Evolutionary conservation across 2,797 vertebrate genomes (phyloP).

Genomic region (Melanotaenia pygmaea): DNA sequence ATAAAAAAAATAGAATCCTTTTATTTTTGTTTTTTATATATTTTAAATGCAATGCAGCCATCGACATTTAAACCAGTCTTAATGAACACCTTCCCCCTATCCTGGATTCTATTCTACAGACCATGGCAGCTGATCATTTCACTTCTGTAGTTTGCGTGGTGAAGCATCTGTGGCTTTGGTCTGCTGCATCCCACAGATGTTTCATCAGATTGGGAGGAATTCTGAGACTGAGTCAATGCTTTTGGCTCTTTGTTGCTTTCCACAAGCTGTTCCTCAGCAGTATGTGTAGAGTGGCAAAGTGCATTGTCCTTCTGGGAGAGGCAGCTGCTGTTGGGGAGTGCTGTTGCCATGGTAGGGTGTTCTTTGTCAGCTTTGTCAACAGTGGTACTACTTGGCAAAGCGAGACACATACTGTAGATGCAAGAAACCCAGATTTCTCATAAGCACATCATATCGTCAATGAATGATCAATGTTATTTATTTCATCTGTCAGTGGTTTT

Average conservation of each 20-base stretch:
- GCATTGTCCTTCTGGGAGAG: not conserved
- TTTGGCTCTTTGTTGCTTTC: slow-evolving; percentile 5
- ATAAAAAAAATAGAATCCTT: too few relatives aligned
- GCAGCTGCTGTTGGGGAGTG: not conserved
- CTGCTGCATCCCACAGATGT: not conserved
- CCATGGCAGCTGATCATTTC: slow-evolving; percentile 2
- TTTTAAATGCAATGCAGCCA: not conserved
- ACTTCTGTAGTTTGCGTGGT: not conserved
- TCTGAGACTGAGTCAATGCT: not conserved
- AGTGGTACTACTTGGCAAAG: not conserved
- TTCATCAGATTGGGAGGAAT: slow-evolving; percentile 6
- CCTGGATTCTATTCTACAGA: not conserved
- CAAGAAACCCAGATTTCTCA: not conserved
- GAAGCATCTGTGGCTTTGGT: slow-evolving; percentile 4
- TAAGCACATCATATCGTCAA: not conserved
- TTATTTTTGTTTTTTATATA: not conserved
- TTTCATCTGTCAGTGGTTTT: not conserved
- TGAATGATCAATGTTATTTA: not conserved
- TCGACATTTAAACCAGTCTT: not conserved
- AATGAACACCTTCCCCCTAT: not conserved
- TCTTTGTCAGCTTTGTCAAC: not conserved
- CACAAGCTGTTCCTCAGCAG: slow-evolving; percentile 7
- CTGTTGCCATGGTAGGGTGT: not conserved
- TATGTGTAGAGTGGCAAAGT: not conserved
- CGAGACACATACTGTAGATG: not conserved